A percentile compares a stretch with the other conserved stretches of the same genome.
Conservation (phyloP, 2,113 vertebrate genomes). For the Corythaixoides concolor region DNA sequence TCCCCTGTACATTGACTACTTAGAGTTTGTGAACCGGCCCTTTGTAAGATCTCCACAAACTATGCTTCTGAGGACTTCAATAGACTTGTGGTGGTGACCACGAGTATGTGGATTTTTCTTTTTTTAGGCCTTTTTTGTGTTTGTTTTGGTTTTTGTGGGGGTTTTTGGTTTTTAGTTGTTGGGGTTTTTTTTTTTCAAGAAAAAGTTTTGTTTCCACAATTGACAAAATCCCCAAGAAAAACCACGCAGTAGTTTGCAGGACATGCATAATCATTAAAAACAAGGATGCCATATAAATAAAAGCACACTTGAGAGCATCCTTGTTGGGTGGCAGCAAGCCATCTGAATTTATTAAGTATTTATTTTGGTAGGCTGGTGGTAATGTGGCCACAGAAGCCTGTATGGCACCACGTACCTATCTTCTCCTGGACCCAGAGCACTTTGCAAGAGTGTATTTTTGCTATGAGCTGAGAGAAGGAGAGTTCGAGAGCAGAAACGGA, state of each 20-base stretch:
- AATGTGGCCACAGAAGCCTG: neutral
- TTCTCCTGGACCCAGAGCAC: neutral
- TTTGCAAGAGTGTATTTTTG: neutral
- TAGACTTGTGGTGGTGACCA: neutral
- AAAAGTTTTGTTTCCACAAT: neutral
- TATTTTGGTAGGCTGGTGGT: neutral
- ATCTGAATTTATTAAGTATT: neutral
- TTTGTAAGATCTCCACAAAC: neutral
- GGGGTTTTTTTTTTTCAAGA: neutral
- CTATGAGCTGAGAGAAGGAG: neutral
- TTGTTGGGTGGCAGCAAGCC: neutral
- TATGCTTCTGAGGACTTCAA: neutral
- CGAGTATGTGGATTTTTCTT: neutral
- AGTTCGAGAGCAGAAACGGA: neutral
- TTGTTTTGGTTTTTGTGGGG: neutral
- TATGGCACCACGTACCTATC: neutral
- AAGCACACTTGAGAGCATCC: neutral
- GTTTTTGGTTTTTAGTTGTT: no score
- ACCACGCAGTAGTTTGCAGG: neutral
- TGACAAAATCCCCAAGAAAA: neutral
- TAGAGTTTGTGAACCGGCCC: neutral
- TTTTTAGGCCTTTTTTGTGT: neutral
- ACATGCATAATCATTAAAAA: neutral
- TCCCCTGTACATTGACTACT: neutral
- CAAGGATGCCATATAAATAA: neutral